Base-by-base conservation (phyloP, 2,888 invertebrate genomes). In the Ernsta delagoae region DNA sequence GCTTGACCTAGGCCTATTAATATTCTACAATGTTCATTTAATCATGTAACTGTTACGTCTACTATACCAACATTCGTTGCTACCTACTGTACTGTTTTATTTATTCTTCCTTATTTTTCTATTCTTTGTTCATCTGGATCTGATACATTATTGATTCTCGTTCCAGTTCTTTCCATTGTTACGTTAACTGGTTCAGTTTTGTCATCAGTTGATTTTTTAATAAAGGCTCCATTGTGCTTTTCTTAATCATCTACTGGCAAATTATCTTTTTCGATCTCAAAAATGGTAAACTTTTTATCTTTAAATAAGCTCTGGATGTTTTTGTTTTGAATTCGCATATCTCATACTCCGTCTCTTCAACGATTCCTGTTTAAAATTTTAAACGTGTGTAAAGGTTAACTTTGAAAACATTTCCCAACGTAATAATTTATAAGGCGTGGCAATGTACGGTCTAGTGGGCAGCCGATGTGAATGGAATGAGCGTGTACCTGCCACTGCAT, bases 391-490 rank as follows among this genome's bases (percentile, higher is more conserved):
- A 5, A 48, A 12, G 5, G 6, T 48, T 48, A 48, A 8, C 12
- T 48, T 48, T 4, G 11, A 48, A 48, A 12, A 12, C 48, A 48
- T 48, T 48, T 12, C 5, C 48, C 12, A 48, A 48, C 8, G 12
- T 48, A 48, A 48, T 48, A n/a, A 48, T 45, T 45, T n/a, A 45
- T 45, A 7, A 45, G 43, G 43, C 43, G 43, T 45, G 48, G 48
- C 4, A 12, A 48, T 5, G 12, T 48, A 48, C 48, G 48, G 48
- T 48, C 48, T 48, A 48, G 48, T 48, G 48, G 48, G 48, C 48
- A 12, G 48, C 48, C 48, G 5, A 11, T 45, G 48, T 48, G 48
- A 50, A 50, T 50, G 6, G 50, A 50, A 50, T 50, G 50, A 50
- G 48, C 48, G 4, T 45, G 48, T 48, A 50, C 48, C 7, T 50